phyloP scores from a whole-genome alignment of 2,888 invertebrate species.

The Pseudococcus jackbeardsleyi region DNA sequence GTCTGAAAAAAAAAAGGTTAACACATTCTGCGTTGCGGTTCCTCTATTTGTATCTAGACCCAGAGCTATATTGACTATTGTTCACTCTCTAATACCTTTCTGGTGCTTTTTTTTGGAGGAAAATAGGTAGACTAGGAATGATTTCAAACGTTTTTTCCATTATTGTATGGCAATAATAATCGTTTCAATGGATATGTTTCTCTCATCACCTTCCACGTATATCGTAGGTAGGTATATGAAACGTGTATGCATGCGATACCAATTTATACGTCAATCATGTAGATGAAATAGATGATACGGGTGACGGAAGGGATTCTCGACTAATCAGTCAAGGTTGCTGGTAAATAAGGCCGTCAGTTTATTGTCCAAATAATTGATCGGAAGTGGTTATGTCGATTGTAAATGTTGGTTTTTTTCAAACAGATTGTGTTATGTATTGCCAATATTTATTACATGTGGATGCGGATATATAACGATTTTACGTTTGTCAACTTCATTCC shows the following conservation, averaged over 20 bases:
- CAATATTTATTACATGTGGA: background rate
- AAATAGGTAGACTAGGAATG: background rate
- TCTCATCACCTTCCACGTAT: background rate
- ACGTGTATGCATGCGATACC: conserved; percentile 28
- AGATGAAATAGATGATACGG: conserved; percentile 5
- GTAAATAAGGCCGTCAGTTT: conserved; percentile 25
- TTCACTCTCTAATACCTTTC: background rate
- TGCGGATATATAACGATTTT: background rate
- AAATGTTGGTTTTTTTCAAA: conserved; percentile 31
- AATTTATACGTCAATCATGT: conserved; percentile 52
- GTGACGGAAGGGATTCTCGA: conserved; percentile 32
- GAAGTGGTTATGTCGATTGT: conserved; percentile 37
- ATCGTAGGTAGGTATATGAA: background rate
- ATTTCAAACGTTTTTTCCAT: background rate
- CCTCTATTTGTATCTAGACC: background rate
- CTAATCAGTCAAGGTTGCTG: conserved; percentile 45
- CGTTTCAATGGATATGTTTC: background rate
- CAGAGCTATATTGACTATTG: background rate
- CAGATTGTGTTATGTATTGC: background rate
- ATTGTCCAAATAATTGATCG: conserved; percentile 48
- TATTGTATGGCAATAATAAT: too few species aligned
- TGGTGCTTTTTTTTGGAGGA: background rate
- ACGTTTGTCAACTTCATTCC: background rate
- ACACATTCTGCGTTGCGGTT: conserved; percentile 28
- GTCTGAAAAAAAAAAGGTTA: background rate